phyloP scores from a whole-genome alignment of 2,113 vertebrate species.

The Panthera uncia region DNA sequence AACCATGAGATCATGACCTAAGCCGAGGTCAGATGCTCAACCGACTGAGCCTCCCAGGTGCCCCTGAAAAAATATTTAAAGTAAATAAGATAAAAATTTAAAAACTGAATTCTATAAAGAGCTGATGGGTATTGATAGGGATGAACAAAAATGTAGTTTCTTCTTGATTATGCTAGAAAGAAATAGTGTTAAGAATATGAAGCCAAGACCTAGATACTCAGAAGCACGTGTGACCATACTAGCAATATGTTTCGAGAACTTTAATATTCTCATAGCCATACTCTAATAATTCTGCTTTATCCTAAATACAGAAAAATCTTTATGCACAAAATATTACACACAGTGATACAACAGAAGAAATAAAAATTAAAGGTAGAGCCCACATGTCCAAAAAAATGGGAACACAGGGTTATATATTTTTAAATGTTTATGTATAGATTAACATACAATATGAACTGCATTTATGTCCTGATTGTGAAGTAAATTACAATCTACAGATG shows the following conservation, averaged over 20 bases:
- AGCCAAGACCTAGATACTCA: neutral
- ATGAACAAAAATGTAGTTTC: neutral
- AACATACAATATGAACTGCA: neutral
- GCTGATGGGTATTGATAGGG: neutral
- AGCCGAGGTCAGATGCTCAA: too few species aligned
- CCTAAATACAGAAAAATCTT: neutral
- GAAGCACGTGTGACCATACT: accelerated
- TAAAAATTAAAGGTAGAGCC: neutral
- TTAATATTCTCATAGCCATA: neutral
- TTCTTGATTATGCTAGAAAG: neutral
- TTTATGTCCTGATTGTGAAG: neutral
- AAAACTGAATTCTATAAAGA: neutral
- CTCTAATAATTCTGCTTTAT: neutral
- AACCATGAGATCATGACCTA: too few species aligned
- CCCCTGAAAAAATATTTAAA: neutral
- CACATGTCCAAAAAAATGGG: neutral
- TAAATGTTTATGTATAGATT: neutral
- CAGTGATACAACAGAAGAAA: neutral
- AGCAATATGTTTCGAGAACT: neutral
- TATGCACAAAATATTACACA: neutral
- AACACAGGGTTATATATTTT: neutral
- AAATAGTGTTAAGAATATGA: neutral
- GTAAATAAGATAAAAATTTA: constrained; percentile 18
- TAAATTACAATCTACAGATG: neutral
- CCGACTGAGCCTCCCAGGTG: too few species aligned